phyloP scores from a whole-genome alignment of 1,140 invertebrate genomes.

The Portunus trituberculatus region DNA sequence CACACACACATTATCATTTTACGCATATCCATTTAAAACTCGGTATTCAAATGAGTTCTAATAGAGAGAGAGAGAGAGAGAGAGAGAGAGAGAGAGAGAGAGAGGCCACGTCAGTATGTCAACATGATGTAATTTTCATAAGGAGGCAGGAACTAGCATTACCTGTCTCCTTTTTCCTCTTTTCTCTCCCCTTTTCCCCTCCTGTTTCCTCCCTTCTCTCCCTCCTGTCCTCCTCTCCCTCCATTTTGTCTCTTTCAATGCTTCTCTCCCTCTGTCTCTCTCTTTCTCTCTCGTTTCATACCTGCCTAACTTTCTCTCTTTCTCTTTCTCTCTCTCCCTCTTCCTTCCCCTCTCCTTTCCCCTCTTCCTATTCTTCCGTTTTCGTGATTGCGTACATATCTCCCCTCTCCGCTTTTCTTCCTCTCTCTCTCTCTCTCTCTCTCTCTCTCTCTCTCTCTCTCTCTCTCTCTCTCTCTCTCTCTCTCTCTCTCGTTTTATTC shows the following conservation, averaged over 20 bases:
- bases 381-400: not conserved
- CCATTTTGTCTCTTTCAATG: not conserved
- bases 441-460: not conserved
- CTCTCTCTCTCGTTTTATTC: not conserved
- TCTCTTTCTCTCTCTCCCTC: not conserved
- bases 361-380: not conserved
- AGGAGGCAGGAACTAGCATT: not conserved
- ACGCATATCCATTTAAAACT: not conserved
- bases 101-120: not conserved
- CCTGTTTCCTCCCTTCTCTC: not conserved
- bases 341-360: not conserved
- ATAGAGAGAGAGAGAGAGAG: conserved; percentile 1
- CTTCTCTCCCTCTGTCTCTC: not conserved
- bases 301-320: not conserved
- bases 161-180: not conserved
- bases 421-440: not conserved
- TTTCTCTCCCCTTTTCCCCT: not conserved
- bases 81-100: conserved; percentile 43
- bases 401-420: not conserved
- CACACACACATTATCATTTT: not conserved
- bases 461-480: conserved; percentile 7
- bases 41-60: not conserved
- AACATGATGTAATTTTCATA: conserved; percentile 24
- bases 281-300: not conserved
- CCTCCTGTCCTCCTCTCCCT: not conserved